A percentile compares a stretch with the other conserved stretches of the same genome.
Evolutionary conservation across 2,888 invertebrate species (phyloP).

Genomic region (Hyposoter didymator): DNA sequence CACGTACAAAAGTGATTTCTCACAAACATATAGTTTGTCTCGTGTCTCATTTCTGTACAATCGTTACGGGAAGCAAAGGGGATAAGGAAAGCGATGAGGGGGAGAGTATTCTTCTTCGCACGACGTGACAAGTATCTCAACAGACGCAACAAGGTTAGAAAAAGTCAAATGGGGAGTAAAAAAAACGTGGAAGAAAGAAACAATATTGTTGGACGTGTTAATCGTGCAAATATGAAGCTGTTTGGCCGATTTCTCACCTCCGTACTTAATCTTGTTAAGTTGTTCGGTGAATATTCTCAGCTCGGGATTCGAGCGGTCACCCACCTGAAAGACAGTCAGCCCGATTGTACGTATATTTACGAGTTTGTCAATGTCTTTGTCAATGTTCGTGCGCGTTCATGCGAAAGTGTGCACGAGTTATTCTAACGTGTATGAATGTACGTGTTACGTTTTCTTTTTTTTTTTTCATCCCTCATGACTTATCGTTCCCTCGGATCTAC

Average conservation of each 20-base stretch:
- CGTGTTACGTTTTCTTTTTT: constrained; percentile 37
- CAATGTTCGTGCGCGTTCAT: background rate
- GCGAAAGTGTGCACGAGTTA: background rate
- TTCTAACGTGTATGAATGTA: background rate
- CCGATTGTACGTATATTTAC: constrained; percentile 7
- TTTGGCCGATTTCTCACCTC: constrained; percentile 88
- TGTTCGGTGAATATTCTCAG: constrained; percentile 96
- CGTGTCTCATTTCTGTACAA: constrained; percentile 16
- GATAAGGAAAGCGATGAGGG: background rate
- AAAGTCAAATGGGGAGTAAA: constrained; percentile 7
- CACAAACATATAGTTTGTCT: constrained; percentile 19
- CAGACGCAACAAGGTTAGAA: constrained; percentile 5
- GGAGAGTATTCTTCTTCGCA: background rate
- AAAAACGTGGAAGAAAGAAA: background rate
- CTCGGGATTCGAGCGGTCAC: constrained; percentile 96
- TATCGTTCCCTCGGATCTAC: constrained; percentile 72
- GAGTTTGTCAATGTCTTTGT: background rate
- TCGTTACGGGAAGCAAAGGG: background rate
- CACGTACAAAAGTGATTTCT: constrained; percentile 52
- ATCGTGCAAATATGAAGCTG: constrained; percentile 48
- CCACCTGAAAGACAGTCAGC: constrained; percentile 89
- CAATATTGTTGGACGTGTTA: constrained; percentile 12
- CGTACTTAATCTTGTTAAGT: constrained; percentile 95
- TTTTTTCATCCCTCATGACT: constrained; percentile 68
- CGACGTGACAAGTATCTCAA: constrained; percentile 54